Evolutionary conservation across 2,113 vertebrate species (phyloP).

Genomic region (Antigone vipio): DNA sequence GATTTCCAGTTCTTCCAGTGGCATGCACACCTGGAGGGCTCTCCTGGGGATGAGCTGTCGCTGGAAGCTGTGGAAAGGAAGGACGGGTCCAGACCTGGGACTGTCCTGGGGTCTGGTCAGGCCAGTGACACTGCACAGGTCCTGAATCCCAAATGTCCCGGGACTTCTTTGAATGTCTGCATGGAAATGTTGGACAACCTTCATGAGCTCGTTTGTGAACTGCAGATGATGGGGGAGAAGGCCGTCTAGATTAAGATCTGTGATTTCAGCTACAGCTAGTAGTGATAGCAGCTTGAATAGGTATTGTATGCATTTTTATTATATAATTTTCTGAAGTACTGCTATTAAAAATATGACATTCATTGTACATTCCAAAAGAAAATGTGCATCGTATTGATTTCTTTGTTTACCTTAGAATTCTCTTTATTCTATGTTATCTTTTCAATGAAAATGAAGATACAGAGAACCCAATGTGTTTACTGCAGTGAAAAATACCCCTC

Average conservation of each 20-base stretch:
- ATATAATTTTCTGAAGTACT: background rate
- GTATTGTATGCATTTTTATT: background rate
- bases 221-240: fast-evolving
- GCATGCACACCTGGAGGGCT: no score
- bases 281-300: background rate
- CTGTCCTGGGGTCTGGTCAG: background rate
- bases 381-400: background rate
- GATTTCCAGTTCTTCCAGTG: background rate
- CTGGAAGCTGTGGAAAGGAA: background rate
- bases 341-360: background rate
- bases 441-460: background rate
- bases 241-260: background rate
- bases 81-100: background rate
- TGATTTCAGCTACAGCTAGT: background rate
- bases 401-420: background rate
- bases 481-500: background rate
- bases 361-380: background rate
- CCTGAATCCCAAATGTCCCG: background rate
- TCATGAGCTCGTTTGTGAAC: fast-evolving
- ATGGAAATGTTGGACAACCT: fast-evolving
- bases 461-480: background rate
- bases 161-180: background rate
- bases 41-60: fast-evolving
- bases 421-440: background rate
- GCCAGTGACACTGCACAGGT: background rate